Conservation (phyloP, 2,888 invertebrate genomes). For the Nephrocerus scutellatus region DNA sequence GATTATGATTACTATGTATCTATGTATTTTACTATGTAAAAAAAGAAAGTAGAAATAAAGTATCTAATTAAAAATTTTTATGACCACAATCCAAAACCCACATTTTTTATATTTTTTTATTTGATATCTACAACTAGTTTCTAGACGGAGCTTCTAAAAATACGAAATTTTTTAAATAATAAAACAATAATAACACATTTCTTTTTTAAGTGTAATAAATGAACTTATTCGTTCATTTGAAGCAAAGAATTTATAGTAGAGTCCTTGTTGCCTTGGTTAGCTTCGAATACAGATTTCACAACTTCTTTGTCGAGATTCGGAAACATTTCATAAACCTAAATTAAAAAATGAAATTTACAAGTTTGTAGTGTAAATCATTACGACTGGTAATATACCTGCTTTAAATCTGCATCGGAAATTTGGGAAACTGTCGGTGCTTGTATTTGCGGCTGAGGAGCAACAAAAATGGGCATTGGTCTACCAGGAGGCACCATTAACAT, state of each 20-base stretch:
- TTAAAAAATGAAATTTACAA: slow-evolving; percentile 6
- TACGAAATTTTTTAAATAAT: no score
- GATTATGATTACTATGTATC: no score
- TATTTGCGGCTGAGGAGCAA: slow-evolving; percentile 34
- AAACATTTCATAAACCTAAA: slow-evolving; percentile 91
- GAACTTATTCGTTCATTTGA: slow-evolving; percentile 71
- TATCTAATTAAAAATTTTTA: no score
- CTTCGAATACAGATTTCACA: slow-evolving; percentile 82
- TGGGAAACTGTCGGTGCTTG: slow-evolving; percentile 28
- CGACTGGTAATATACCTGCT: slow-evolving; percentile 52
- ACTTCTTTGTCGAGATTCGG: slow-evolving; percentile 91
- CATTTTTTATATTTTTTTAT: no score
- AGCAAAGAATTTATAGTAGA: slow-evolving; percentile 83
- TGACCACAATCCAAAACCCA: no score
- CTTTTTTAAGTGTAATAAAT: no score
- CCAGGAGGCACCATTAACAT: slow-evolving; percentile 62
- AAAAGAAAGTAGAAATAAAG: no score
- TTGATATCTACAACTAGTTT: no score
- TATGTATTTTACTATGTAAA: no score
- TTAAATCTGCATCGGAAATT: slow-evolving; percentile 57
- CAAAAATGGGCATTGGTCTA: slow-evolving; percentile 38
- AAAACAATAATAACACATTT: no score
- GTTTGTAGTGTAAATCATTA: background rate
- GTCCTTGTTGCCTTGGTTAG: slow-evolving; percentile 83
- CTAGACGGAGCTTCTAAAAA: no score